Evolutionary conservation across 2,113 vertebrate species (phyloP).

Genomic region (Apus apus): DNA sequence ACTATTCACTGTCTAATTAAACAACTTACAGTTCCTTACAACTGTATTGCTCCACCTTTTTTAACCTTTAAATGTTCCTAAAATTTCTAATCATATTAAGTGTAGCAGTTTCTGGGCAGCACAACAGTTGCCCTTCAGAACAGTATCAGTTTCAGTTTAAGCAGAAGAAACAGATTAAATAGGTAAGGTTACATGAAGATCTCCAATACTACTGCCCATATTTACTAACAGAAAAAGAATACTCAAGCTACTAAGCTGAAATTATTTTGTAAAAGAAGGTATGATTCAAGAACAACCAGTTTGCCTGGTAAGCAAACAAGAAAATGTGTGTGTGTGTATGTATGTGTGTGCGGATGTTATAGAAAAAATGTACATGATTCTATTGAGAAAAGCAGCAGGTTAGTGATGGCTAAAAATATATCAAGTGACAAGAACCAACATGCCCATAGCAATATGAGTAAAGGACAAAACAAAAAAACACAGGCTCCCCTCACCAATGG

Average conservation of each 20-base stretch:
- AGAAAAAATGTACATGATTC: not conserved
- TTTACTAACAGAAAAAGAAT: not conserved
- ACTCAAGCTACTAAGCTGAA: not conserved
- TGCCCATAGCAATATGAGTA: not conserved
- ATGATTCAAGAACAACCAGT: not conserved
- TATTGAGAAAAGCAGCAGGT: rapidly evolving
- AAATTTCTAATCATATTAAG: not conserved
- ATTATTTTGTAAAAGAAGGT: not conserved
- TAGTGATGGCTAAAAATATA: not conserved
- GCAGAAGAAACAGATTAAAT: not conserved
- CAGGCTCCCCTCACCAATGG: rapidly evolving
- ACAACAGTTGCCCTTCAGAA: not conserved
- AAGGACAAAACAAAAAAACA: not conserved
- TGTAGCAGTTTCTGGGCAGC: not conserved
- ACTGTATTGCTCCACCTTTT: not conserved
- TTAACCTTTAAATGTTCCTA: not conserved
- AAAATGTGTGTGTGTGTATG: not conserved
- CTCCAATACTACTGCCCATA: not conserved
- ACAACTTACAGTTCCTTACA: not conserved
- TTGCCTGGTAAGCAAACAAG: not conserved
- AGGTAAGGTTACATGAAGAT: not conserved
- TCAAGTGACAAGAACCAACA: not conserved
- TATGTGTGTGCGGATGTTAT: rapidly evolving
- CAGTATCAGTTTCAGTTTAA: not conserved
- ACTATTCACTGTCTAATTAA: not conserved